phyloP scores from a whole-genome alignment of 2,797 vertebrate species.

The Erpetoichthys calabaricus region DNA sequence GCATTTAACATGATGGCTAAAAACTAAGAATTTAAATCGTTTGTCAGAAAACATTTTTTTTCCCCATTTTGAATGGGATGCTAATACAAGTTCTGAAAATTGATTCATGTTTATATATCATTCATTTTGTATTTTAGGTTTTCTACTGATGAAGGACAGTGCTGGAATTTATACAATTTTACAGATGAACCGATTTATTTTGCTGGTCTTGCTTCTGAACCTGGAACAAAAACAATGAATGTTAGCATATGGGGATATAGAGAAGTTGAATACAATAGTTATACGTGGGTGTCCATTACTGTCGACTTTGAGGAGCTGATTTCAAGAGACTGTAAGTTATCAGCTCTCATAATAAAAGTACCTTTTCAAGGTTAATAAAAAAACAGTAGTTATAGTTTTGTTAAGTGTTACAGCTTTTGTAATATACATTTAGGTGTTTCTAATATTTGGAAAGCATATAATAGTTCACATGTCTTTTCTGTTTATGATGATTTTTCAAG shows the following conservation, averaged over 20 bases:
- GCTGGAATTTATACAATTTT: conserved; percentile 61
- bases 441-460: too few species aligned
- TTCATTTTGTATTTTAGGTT: conserved; percentile 32
- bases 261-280: conserved; percentile 44
- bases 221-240: conserved; percentile 54
- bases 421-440: too few species aligned
- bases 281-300: conserved; percentile 59
- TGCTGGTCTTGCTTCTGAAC: conserved; percentile 53
- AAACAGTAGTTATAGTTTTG: not conserved
- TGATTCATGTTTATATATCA: not conserved
- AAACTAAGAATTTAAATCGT: too few species aligned
- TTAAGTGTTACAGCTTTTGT: too few species aligned
- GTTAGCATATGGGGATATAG: conserved; percentile 63
- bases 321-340: conserved; percentile 50
- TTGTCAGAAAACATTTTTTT: too few species aligned
- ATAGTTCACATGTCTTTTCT: too few species aligned
- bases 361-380: not conserved
- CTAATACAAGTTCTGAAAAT: too few species aligned
- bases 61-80: too few species aligned
- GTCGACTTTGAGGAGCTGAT: conserved; percentile 60
- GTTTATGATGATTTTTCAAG: too few species aligned
- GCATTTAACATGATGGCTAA: too few species aligned
- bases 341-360: not conserved
- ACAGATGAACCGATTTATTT: conserved; percentile 58
- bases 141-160: conserved; percentile 60